Percentiles rank a stretch among this genome's conserved stretches.
These are phyloP conservation scores for Drosophila sucinea DNA, from an alignment of 1,140 invertebrate genomes.

Conservation along the genomic window DNA sequence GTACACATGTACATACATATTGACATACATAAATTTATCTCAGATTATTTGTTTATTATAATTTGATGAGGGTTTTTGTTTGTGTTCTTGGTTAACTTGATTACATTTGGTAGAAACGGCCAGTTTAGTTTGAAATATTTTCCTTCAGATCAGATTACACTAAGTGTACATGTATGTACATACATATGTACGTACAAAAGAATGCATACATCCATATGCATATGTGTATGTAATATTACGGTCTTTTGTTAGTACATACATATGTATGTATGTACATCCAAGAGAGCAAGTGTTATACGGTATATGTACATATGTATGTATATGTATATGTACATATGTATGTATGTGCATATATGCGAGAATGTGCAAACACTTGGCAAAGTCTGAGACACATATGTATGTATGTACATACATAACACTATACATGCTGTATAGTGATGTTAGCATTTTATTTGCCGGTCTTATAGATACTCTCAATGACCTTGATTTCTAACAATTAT, in stretches of 20 bases:
- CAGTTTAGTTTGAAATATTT: constrained; percentile 62
- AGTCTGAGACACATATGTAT: neutral
- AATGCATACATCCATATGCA: neutral
- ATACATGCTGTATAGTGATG: neutral
- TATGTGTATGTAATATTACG: no score
- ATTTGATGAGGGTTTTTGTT: constrained; percentile 19
- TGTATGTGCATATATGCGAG: neutral
- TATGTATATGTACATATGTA: neutral
- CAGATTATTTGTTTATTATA: constrained; percentile 40
- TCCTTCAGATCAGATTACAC: constrained; percentile 56
- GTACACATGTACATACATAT: no score
- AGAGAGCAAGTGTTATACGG: no score
- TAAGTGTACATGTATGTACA: neutral
- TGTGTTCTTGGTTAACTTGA: constrained; percentile 50
- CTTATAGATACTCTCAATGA: constrained; percentile 7
- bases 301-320: neutral
- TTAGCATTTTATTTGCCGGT: constrained; percentile 17
- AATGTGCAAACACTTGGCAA: neutral
- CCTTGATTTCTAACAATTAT: constrained; percentile 10
- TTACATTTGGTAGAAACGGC: constrained; percentile 58
- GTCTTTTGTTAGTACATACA: neutral
- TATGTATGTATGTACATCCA: constrained; percentile 3
- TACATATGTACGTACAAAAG: neutral
- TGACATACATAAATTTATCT: constrained; percentile 28
- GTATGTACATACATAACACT: constrained; percentile 11